Conservation (phyloP, 1,140 invertebrate species). For the Halictus rubicundus region DNA sequence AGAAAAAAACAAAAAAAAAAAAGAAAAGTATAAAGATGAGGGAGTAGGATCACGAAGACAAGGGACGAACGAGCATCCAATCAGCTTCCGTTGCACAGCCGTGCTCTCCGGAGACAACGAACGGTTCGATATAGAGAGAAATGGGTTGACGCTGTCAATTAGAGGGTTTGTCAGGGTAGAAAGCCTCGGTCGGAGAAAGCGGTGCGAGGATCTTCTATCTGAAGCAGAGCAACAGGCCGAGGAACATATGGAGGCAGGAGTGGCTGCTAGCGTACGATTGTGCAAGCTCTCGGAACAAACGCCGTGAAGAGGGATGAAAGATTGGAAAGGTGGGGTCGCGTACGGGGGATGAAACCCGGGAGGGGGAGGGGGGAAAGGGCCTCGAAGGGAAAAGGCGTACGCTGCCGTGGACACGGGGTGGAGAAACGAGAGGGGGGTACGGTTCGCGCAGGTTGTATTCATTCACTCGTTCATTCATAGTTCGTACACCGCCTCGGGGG, state of each 20-base stretch:
- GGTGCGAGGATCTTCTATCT: background rate
- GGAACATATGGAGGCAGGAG: slow-evolving; percentile 10
- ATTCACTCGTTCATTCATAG: slow-evolving; percentile 67
- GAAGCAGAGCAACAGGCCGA: background rate
- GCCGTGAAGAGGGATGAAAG: slow-evolving; percentile 30
- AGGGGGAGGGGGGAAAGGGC: too few species aligned
- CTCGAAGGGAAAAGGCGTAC: slow-evolving; percentile 46
- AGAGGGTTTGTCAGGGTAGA: too few species aligned
- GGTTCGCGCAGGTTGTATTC: slow-evolving; percentile 65
- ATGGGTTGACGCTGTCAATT: too few species aligned
- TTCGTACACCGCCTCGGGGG: slow-evolving; percentile 64
- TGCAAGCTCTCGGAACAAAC: slow-evolving; percentile 30
- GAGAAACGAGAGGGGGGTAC: slow-evolving; percentile 1
- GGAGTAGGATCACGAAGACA: too few species aligned
- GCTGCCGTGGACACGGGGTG: background rate
- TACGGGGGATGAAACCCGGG: slow-evolving; percentile 47
- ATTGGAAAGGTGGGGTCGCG: slow-evolving; percentile 29
- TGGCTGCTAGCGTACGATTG: slow-evolving; percentile 8
- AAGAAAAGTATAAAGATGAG: too few species aligned
- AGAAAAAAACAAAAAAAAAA: too few species aligned
- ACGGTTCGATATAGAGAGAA: too few species aligned
- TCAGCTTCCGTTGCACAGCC: too few species aligned
- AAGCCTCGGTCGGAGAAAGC: background rate
- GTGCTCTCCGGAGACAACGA: too few species aligned
- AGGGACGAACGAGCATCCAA: too few species aligned